Base-by-base conservation (phyloP, 2,888 invertebrate genomes). In the Pammene aurita region DNA sequence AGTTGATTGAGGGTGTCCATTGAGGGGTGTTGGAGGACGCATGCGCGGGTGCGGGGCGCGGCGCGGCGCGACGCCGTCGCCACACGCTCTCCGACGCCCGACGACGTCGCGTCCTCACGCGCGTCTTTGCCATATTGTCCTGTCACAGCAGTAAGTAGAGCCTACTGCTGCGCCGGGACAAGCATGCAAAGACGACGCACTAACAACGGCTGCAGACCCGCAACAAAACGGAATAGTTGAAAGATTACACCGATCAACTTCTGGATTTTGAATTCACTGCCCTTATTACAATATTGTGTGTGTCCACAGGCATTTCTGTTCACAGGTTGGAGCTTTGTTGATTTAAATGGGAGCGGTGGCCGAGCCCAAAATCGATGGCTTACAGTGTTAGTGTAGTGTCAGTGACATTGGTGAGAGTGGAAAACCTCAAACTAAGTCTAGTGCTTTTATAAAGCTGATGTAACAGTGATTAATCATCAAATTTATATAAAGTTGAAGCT, bases 161-260 rank as follows among this genome's bases (percentile, higher is more conserved):
- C 88, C 94, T 97, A 97, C 97, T 97, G 97, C 96, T 97, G 96
- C 95, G 95, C 94, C 96, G 95, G 96, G 97, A 97, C 97, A 97
- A 96, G 81, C 83, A 85, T 91, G 89, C 74, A 79, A 85, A 78
- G 85, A 79, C 76, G 84, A 77, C 74, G 90, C 90, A n/a, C 66
- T 34, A 50, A 76, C 70, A 81, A 61, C 66, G 67, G n/a, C 65
- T 66, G 63, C 68, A 72, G 72, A 55, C 6, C 70, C 71, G 73
- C 73, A 38, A 54, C 16, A 18, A 18, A 60, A 55, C 14, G 14
- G 26, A 44, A 10, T 2, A 42, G 18, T 44, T n/a, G 26, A 44
- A 35, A 11, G 35, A 14, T 34, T 11, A 4, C 6, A n/a, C 52
- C 18, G 26, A 42, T 10, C 34, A 26, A 42, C 18, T 57, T 42